Evolutionary conservation across 64 coral and sea anemone species (phyloP).

Genomic region (Stylophora pistillata): DNA sequence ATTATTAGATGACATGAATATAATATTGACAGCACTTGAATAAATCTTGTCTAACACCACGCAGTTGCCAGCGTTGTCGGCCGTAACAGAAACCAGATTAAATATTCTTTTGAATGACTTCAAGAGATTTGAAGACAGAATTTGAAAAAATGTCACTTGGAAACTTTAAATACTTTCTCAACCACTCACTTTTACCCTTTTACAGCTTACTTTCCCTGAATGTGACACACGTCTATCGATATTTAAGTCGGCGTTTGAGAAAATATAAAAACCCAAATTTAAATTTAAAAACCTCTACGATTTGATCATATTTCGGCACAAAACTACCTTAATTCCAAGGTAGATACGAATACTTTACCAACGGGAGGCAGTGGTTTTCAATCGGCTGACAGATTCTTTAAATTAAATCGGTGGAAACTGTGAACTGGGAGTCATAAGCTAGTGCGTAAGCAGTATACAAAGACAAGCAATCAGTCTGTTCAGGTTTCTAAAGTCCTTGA

Average conservation of each 20-base stretch:
- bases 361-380: not conserved
- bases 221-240: not conserved
- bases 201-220: not conserved
- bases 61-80: not conserved
- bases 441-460: not conserved
- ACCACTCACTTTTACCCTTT: not conserved
- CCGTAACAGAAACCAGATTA: constrained; percentile 22
- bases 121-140: not conserved
- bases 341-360: not conserved
- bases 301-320: not conserved
- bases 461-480: constrained; percentile 1
- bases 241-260: not conserved
- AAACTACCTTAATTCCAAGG: not conserved
- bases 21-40: not conserved
- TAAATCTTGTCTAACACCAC: not conserved
- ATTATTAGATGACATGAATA: not conserved
- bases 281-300: not conserved
- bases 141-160: not conserved
- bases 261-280: not conserved
- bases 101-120: not conserved
- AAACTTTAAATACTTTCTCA: not conserved
- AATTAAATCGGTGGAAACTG: not conserved
- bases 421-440: not conserved
- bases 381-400: not conserved
- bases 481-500: not conserved